Evolutionary conservation across 2,888 invertebrate genomes (phyloP).

Genomic region (Digitonthophagus gazella): DNA sequence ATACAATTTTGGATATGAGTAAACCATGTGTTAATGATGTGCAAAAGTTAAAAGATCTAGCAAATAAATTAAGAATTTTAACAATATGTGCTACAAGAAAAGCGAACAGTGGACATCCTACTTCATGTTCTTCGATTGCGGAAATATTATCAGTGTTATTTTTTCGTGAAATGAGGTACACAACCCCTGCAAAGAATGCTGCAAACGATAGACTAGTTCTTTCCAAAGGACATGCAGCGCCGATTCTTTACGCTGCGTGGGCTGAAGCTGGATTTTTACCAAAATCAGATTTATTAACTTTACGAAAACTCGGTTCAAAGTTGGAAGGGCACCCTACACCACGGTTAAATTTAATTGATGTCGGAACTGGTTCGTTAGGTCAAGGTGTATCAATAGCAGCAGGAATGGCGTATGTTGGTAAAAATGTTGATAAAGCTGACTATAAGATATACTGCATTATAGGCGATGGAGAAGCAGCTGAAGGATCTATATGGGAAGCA

Average conservation of each 20-base stretch:
- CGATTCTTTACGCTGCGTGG: constrained; percentile 96
- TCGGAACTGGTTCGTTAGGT: constrained; percentile 93
- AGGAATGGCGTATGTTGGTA: constrained; percentile 94
- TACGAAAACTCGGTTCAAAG: constrained; percentile 84
- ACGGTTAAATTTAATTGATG: constrained; percentile 88
- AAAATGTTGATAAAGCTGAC: constrained; percentile 70
- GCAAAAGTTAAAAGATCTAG: constrained; percentile 19
- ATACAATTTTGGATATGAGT: not conserved
- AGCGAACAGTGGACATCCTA: constrained; percentile 21
- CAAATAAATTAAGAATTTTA: constrained; percentile 21
- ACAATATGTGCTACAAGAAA: constrained; percentile 11
- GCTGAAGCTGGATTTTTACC: constrained; percentile 90
- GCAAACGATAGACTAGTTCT: constrained; percentile 54
- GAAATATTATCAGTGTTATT: constrained; percentile 25
- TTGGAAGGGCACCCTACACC: constrained; percentile 97
- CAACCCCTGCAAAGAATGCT: constrained; percentile 12
- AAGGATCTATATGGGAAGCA: constrained; percentile 95
- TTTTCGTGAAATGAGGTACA: constrained; percentile 21
- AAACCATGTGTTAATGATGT: not conserved
- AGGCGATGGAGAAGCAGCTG: constrained; percentile 95
- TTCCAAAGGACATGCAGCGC: constrained; percentile 96
- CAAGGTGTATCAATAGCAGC: constrained; percentile 90
- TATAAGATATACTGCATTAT: constrained; percentile 88
- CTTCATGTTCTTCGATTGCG: constrained; percentile 25
- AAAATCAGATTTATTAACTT: constrained; percentile 70